Conservation (phyloP, 2,888 invertebrate species). For the Merodon equestris region DNA sequence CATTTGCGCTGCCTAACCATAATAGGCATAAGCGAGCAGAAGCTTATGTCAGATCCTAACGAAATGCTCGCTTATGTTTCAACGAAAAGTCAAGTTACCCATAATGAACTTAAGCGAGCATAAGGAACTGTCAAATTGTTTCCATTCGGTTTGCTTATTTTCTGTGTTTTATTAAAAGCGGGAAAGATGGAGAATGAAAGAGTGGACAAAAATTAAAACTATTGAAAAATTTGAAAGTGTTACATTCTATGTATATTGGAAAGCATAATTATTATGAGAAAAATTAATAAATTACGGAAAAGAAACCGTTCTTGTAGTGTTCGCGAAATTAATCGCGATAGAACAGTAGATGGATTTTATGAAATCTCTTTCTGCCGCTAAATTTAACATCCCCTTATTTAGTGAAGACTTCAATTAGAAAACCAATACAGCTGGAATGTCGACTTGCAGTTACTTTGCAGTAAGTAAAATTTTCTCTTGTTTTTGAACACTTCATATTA, state of each 20-base stretch:
- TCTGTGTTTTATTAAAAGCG: neutral
- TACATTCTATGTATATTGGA: no score
- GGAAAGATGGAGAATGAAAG: no score
- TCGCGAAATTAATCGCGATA: slow-evolving; percentile 13
- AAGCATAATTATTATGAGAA: neutral
- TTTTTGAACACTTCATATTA: slow-evolving; percentile 2
- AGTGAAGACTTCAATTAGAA: slow-evolving; percentile 12
- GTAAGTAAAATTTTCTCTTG: slow-evolving; percentile 8
- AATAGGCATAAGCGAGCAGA: slow-evolving; percentile 2
- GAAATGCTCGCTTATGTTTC: neutral
- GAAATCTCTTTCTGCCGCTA: slow-evolving; percentile 9
- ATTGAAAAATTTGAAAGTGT: no score
- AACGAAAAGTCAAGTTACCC: slow-evolving; percentile 2
- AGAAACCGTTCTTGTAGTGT: slow-evolving; percentile 31
- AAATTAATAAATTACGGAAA: neutral
- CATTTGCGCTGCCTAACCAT: no score
- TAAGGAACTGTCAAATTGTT: slow-evolving; percentile 12
- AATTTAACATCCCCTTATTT: neutral
- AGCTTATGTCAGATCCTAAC: slow-evolving; percentile 8
- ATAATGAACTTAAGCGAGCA: neutral
- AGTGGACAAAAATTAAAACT: no score
- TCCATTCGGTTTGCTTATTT: slow-evolving; percentile 8
- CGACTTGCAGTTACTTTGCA: slow-evolving; percentile 4
- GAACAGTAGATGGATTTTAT: slow-evolving; percentile 7
- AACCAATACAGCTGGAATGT: slow-evolving; percentile 15